A percentile compares a stretch with the other conserved stretches of the same genome.
Conservation (phyloP, 2,113 vertebrate species). For the Halichoeres trimaculatus region DNA sequence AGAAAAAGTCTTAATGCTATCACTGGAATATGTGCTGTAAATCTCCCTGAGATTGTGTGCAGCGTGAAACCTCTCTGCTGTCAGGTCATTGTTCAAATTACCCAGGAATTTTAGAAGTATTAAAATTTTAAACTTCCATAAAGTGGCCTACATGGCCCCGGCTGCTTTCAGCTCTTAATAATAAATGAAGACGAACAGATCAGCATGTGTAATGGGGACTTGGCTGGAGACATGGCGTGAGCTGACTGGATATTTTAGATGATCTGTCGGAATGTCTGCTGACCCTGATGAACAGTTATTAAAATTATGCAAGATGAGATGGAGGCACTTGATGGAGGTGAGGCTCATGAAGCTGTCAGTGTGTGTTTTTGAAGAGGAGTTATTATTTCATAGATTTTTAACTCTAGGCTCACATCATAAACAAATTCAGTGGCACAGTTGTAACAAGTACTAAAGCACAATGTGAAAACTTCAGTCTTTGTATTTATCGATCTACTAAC, state of each 20-base stretch:
- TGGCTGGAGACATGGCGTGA: slow-evolving; percentile 64
- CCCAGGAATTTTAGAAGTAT: slow-evolving; percentile 76
- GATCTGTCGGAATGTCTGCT: slow-evolving; percentile 53
- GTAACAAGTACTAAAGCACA: background rate
- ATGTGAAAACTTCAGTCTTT: background rate
- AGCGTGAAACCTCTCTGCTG: slow-evolving; percentile 51
- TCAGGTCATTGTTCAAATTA: slow-evolving; percentile 76
- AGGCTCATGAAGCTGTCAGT: slow-evolving; percentile 35
- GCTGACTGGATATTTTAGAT: slow-evolving; percentile 59
- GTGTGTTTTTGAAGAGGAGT: slow-evolving; percentile 9
- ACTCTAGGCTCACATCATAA: background rate
- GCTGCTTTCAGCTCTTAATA: slow-evolving; percentile 77
- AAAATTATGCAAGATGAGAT: slow-evolving; percentile 44
- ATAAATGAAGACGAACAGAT: slow-evolving; percentile 81
- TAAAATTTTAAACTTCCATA: slow-evolving; percentile 84
- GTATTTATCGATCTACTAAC: background rate
- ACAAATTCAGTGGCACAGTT: background rate
- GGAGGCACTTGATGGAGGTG: slow-evolving; percentile 30
- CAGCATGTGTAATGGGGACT: slow-evolving; percentile 78
- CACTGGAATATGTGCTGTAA: slow-evolving; percentile 21
- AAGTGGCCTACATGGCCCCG: slow-evolving; percentile 79
- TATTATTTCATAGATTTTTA: background rate
- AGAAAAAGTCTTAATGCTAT: slow-evolving; percentile 2
- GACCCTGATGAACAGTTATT: slow-evolving; percentile 49
- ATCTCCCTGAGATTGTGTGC: slow-evolving; percentile 43